A percentile compares a stretch with the other conserved stretches of the same genome.
Evolutionary conservation across 2,888 invertebrate genomes (phyloP).

Genomic region (Ormia ochracea): DNA sequence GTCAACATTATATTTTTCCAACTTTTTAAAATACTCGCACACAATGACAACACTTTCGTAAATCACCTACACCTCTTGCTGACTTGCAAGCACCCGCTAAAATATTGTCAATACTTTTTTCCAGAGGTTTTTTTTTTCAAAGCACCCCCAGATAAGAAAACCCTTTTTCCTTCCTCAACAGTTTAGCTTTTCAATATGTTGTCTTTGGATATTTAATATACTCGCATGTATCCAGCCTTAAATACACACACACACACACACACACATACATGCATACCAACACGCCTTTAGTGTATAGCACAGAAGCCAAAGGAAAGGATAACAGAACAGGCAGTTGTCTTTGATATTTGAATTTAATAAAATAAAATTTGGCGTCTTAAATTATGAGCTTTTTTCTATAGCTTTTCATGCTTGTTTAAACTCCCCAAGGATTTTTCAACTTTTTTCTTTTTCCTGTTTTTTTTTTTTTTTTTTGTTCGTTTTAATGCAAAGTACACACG

Average conservation of each 20-base stretch:
- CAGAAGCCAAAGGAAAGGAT: conserved; percentile 23
- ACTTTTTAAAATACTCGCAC: conserved; percentile 6
- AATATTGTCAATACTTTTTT: conserved; percentile 26
- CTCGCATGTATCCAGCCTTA: too few relatives aligned
- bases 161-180: conserved; percentile 38
- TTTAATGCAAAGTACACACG: neutral
- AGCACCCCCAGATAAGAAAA: conserved; percentile 15
- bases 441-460: neutral
- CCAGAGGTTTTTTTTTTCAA: neutral
- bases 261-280: too few relatives aligned
- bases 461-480: neutral
- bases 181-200: conserved; percentile 60
- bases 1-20: conserved; percentile 55
- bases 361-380: conserved; percentile 55
- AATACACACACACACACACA: too few relatives aligned
- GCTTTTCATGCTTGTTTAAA: conserved; percentile 16
- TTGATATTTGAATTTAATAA: conserved; percentile 42
- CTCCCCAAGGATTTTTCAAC: conserved; percentile 52
- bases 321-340: conserved; percentile 36
- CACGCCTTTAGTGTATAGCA: too few relatives aligned
- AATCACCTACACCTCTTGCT: conserved; percentile 34
- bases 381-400: conserved; percentile 44
- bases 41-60: conserved; percentile 48
- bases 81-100: neutral
- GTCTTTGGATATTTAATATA: conserved; percentile 45